phyloP scores from a whole-genome alignment of 2,113 vertebrate species.

The Ondatra zibethicus region DNA sequence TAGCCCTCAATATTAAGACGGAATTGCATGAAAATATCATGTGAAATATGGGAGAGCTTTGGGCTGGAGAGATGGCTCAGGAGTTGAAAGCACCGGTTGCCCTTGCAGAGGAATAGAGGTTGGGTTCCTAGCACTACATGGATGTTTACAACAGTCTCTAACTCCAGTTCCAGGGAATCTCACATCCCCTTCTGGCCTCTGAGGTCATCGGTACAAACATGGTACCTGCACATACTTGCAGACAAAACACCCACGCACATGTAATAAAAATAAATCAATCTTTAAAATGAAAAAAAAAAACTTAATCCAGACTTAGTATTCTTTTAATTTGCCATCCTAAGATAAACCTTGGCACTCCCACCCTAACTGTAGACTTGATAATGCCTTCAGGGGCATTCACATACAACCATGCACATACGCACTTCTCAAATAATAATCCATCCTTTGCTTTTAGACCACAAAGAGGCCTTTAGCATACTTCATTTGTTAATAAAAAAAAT shows the following conservation, averaged over 20 bases:
- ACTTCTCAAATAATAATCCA: conserved; percentile 78
- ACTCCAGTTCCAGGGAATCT: not conserved
- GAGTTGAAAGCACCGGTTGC: not conserved
- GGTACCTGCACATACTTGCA: not conserved
- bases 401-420: not conserved
- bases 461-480: conserved; percentile 67
- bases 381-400: not conserved
- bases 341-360: conserved; percentile 32
- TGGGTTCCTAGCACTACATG: not conserved
- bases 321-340: conserved; percentile 77
- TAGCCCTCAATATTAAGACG: conserved; percentile 75
- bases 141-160: not conserved
- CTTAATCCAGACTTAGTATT: conserved; percentile 77
- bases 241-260: not conserved
- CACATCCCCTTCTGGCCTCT: not conserved
- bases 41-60: not conserved
- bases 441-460: conserved; percentile 55
- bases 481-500: conserved; percentile 65
- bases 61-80: not conserved
- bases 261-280: not conserved
- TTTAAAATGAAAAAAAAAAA: not conserved
- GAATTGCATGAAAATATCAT: conserved; percentile 66
- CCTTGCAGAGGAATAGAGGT: not conserved
- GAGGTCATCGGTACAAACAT: not conserved
- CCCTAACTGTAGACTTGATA: not conserved